Percentiles rank a stretch among this genome's conserved stretches.
These are phyloP conservation scores for Struthidea cinerea DNA, from an alignment of 2,113 vertebrate genomes.

Conservation along the genomic window DNA sequence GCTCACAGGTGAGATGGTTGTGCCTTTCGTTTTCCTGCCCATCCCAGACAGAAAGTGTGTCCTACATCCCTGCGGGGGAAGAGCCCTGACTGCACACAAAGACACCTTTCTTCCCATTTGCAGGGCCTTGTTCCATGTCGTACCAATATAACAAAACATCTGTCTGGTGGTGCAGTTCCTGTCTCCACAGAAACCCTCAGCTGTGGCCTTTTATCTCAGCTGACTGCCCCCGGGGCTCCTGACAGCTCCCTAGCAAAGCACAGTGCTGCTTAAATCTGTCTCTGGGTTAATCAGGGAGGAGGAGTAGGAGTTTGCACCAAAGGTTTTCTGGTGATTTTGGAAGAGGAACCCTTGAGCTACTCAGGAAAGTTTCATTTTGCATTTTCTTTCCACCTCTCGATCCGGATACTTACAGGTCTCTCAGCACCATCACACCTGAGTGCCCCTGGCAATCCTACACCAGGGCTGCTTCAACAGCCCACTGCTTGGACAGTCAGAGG, in stretches of 20 bases:
- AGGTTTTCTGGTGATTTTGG: neutral
- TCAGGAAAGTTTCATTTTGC: neutral
- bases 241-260: neutral
- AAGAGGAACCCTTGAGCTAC: neutral
- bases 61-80: neutral
- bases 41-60: rapidly evolving
- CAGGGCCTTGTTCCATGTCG: rapidly evolving
- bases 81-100: neutral
- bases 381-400: neutral
- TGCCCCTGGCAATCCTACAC: neutral
- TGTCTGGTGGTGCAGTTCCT: neutral
- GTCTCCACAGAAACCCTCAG: neutral
- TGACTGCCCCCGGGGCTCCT: neutral
- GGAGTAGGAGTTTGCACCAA: neutral
- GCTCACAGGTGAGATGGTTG: neutral
- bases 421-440: neutral
- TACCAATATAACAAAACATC: rapidly evolving
- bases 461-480: neutral
- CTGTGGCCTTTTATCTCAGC: neutral
- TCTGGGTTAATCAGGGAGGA: neutral
- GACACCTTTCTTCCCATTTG: neutral
- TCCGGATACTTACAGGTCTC: neutral
- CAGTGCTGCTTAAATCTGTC: neutral
- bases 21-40: neutral
- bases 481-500: neutral